Base-by-base conservation (phyloP, 2,113 vertebrate species). In the Epinephelus moara region DNA sequence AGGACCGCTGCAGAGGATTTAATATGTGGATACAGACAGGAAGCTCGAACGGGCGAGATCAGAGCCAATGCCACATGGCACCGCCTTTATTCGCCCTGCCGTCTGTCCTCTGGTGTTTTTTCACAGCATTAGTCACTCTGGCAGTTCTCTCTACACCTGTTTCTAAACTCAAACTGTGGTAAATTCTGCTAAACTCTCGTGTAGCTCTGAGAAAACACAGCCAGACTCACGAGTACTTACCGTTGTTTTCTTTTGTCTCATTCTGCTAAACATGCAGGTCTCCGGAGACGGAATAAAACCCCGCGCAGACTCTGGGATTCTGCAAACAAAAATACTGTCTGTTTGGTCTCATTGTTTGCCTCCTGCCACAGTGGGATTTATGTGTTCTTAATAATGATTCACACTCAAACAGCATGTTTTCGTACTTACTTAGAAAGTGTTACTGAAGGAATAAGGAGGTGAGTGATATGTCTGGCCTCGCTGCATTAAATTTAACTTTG, bases 331-430 rank as follows among this genome's bases (percentile, higher is more conserved):
- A 68, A 50, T 59, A 69, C 59, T 27, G 23, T 49, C 25, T 63
- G 70, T 83, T 63, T 73, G 81, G 21, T 79, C 40, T 78, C 33
- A 53, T 67, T 70, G 61, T 82, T 77, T 76, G 30, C 72, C 66
- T 70, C 53, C 52, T 21, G 37, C 14, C 75, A 40, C 80, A 18
- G 47, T 42, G 49, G 66, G 27, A 75, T 62, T 84, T 30, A 56
- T 62, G 19, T 45, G 30, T 60, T 79, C 37, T 74, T 78, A 60
- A 78, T 64, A 53, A 63, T 50, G 40, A 77, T 30, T 60, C 52
- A 19, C 19, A 47, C 50, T 74, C 71, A 81, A 67, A 81, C 45
- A 66, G 15, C 4, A 8, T 59, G 40, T 84, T 84, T 68, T 52
- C 25, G 52, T 67, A 15, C 4, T 3, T 52, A 23, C 21, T 71